Conservation (phyloP, 2,113 vertebrate species). For the Sisor rabdophorus region DNA sequence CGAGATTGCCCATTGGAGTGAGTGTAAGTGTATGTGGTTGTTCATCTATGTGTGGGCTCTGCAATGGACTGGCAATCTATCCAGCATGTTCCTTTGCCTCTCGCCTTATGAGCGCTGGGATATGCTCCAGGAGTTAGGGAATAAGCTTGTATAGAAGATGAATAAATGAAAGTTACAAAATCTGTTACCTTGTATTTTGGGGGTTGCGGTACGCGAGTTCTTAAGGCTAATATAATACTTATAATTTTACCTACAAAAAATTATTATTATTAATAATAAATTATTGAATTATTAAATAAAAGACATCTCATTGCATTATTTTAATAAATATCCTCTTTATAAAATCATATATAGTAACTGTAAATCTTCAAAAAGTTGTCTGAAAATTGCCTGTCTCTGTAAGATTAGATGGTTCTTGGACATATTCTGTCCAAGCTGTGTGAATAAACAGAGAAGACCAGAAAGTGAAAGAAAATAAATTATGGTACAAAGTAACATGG, state of each 20-base stretch:
- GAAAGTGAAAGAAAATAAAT: background rate
- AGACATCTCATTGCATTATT: too few relatives aligned
- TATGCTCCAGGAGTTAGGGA: too few relatives aligned
- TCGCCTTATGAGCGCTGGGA: too few relatives aligned
- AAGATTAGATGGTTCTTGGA: background rate
- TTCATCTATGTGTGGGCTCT: too few relatives aligned
- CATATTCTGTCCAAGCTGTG: conserved; percentile 1
- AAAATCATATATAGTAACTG: background rate
- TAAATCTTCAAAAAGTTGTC: background rate
- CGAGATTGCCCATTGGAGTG: too few relatives aligned
- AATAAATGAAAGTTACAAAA: too few relatives aligned
- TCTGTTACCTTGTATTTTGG: too few relatives aligned
- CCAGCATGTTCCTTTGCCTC: too few relatives aligned
- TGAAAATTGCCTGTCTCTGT: background rate
- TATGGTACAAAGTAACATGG: background rate
- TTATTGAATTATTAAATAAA: background rate
- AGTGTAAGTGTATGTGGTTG: too few relatives aligned
- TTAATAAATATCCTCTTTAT: background rate
- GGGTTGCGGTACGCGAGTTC: too few relatives aligned
- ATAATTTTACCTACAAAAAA: background rate
- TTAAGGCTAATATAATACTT: background rate
- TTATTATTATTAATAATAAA: background rate
- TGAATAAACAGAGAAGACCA: background rate
- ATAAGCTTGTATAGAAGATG: too few relatives aligned
- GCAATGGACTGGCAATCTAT: too few relatives aligned